Evolutionary conservation across 2,797 vertebrate species (phyloP), one percentile per base, ranked within the genome.

Genomic region (Helostoma temminkii): DNA sequence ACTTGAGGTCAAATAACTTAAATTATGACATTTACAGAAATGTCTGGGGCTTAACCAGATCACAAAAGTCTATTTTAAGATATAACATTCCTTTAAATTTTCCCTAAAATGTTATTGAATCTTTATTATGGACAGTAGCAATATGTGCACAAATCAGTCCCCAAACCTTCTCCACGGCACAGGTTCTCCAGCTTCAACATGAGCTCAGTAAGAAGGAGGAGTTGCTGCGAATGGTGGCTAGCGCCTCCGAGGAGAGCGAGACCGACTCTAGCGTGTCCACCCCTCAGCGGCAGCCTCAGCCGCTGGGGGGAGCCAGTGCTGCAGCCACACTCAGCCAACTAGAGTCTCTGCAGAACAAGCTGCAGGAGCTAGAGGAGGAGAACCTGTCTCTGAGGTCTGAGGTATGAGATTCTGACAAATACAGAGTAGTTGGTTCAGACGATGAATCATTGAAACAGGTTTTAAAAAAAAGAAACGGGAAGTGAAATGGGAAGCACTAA

Each of bases 171-270:
- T 0, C 2, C 19, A 0, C 0, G 3, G 5, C 1, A 26, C 91
- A 99, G 98, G 96, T 97, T 64, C 96, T 98, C 83, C 98, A 99
- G 84, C 93, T 99, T 52, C 97, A 99, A 84, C 98, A 99, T 56
- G 97, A 98, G 57, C 91, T 99, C 46, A 88, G 93, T 0, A 98
- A 99, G 92, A 99, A 99, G 89, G 98, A 99, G 2, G 97, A 98
- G 74, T 77, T 99, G 66, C 95, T 99, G 72, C 95, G 96, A 1
- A 94, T 98, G 42, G 96, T 99, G 67, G 97, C 97, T 11, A 97
- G 93, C 6, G 95, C 96, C 36, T 97, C 96, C 0, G 98, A 99
- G 90, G 98, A 99, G 87, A 97, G 96, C 0, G 98, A 99, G 85
- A 96, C 95, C 0, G 97, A 98, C 78, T 97, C 97, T 65, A 96